These are phyloP conservation scores for Ochotona princeps DNA, from an alignment of 2,113 vertebrate genomes.

Conservation along the genomic window DNA sequence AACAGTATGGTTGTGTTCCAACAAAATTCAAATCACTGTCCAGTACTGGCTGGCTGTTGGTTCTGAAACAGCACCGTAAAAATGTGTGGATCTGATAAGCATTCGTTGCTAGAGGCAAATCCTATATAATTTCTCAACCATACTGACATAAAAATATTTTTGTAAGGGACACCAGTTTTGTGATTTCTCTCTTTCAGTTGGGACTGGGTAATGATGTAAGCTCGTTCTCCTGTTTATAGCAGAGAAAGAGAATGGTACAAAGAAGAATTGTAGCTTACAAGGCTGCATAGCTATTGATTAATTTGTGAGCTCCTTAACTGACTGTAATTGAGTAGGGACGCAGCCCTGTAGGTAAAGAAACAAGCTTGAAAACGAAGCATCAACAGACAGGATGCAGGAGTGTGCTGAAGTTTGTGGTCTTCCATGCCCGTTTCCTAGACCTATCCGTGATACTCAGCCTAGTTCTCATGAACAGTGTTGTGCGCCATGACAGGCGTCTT, in stretches of 20 bases:
- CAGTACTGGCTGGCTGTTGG: neutral
- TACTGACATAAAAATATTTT: neutral
- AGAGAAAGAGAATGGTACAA: neutral
- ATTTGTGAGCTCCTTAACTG: neutral
- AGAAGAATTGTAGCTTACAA: neutral
- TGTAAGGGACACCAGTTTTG: neutral
- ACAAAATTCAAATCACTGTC: neutral
- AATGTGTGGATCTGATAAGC: neutral
- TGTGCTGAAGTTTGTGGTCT: neutral
- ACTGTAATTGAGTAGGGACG: neutral
- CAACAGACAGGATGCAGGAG: neutral
- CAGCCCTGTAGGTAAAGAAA: neutral
- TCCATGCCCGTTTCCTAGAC: neutral
- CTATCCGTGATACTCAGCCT: neutral
- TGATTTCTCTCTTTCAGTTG: neutral
- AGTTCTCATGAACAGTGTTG: neutral
- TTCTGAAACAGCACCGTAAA: neutral
- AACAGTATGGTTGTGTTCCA: neutral
- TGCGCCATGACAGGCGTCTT: too few species aligned
- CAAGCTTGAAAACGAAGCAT: neutral
- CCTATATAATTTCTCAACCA: neutral
- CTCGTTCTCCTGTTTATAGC: neutral
- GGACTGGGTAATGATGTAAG: neutral
- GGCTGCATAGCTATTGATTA: neutral
- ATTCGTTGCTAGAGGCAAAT: neutral